Evolutionary conservation across 2,797 vertebrate genomes (phyloP).

Genomic region (Lophotriccus pileatus): DNA sequence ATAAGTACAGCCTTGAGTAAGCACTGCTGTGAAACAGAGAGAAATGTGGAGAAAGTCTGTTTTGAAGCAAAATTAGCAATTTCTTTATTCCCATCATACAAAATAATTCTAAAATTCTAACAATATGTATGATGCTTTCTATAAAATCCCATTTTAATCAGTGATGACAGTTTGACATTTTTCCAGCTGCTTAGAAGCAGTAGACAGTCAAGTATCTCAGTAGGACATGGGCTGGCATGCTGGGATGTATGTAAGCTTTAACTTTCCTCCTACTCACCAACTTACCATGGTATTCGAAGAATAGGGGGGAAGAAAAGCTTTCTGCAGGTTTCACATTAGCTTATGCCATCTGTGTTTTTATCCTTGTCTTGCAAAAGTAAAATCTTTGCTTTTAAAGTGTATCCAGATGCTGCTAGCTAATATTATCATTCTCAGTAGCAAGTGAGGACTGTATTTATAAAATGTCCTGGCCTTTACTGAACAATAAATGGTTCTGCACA

Average conservation of each 20-base stretch:
- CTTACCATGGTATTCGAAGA: background rate
- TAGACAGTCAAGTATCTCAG: constrained; percentile 72
- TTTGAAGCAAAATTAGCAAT: background rate
- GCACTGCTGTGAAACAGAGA: background rate
- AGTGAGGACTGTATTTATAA: constrained; percentile 54
- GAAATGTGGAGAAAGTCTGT: background rate
- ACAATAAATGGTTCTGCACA: constrained; percentile 33
- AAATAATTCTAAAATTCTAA: constrained; percentile 34
- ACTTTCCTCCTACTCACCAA: constrained; percentile 44
- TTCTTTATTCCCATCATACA: background rate
- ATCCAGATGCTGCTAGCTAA: constrained; percentile 53
- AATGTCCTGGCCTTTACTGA: constrained; percentile 23
- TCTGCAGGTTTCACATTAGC: constrained; percentile 29
- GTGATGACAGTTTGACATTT: constrained; percentile 78
- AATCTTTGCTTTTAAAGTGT: constrained; percentile 36
- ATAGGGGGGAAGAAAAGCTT: background rate
- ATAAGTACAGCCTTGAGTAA: background rate
- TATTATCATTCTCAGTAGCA: constrained; percentile 25
- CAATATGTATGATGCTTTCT: constrained; percentile 33
- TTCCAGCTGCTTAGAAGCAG: constrained; percentile 71
- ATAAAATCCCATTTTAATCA: constrained; percentile 78
- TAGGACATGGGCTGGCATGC: constrained; percentile 71
- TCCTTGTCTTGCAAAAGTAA: constrained; percentile 30
- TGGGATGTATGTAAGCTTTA: constrained; percentile 69
- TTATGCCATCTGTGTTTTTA: constrained; percentile 52